Base-by-base conservation (phyloP, 2,797 vertebrate genomes). In the Coluber constrictor region DNA sequence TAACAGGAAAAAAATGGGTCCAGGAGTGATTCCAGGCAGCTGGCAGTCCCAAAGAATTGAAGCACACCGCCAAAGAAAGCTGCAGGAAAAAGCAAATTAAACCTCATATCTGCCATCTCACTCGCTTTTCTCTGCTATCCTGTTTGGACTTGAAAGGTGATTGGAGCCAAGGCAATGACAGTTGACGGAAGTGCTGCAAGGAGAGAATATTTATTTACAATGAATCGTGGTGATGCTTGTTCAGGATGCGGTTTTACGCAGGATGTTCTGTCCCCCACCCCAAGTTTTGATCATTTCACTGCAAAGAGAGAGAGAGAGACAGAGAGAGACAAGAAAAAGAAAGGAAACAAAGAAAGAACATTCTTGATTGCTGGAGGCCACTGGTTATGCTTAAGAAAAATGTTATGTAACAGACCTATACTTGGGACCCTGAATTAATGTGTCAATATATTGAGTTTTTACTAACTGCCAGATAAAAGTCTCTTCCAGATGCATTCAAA, bases 181-280 rank as follows among this genome's bases (percentile, higher is more conserved):
- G 99, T 99, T 99, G 98, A 98, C 98, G 98, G 99, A 99, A 99
- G 98, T 98, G 96, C 96, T 98, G 98, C 97, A 98, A 98, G 98
- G 98, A 98, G 98, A 98, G 98, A 98, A 98, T 99, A 99, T 99
- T 99, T 99, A 99, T 99, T 99, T 99, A 99, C 99, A 99, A 98
- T 99, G 98, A 98, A 98, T 98, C 97, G 98, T 98, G 98, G 98
- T 97, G 97, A 98, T 98, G 99, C 98, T 98, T 98, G 98, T 98
- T 99, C 99, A 99, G 98, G 98, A 99, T 99, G 99, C 98, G 98
- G 99, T 99, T 99, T 99, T 98, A 98, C 98, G 98, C 99, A 99
- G 99, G 99, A 99, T 99, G 98, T 99, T 98, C 97, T 97, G 98
- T 98, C 98, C 98, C 95, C 98, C 97, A 97, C 97, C 96, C 83